Conservation (phyloP, 2,888 invertebrate genomes). For the Resseliella maxima region DNA sequence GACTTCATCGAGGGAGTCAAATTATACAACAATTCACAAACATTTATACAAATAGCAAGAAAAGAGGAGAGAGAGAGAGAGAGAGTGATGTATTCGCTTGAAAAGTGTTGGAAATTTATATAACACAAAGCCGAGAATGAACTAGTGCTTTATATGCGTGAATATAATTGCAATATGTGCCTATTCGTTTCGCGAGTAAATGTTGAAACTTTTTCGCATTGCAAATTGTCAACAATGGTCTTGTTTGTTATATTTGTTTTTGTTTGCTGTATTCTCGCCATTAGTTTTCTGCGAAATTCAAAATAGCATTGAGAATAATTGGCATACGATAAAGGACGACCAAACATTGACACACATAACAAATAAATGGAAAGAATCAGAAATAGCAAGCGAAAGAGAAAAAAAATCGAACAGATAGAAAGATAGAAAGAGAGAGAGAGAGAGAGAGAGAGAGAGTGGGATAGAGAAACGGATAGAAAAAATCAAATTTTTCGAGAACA, state of each 20-base stretch:
- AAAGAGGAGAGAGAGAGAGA: neutral
- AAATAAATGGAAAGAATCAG: neutral
- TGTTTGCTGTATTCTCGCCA: neutral
- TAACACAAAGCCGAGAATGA: neutral
- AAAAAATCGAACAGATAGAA: too few species aligned
- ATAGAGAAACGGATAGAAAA: too few species aligned
- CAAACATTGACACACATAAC: too few species aligned
- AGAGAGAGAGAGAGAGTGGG: too few species aligned
- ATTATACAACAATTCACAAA: neutral
- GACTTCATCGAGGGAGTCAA: neutral
- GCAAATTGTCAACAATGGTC: neutral
- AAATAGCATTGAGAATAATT: too few species aligned
- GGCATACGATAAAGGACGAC: too few species aligned
- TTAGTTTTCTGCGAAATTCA: neutral
- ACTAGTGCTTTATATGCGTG: neutral
- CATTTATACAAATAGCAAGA: neutral
- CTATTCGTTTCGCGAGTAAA: neutral
- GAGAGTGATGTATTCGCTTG: too few species aligned
- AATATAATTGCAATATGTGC: conserved; percentile 13
- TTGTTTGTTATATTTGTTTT: neutral
- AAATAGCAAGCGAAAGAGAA: too few species aligned
- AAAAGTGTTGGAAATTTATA: neutral
- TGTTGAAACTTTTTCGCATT: neutral
- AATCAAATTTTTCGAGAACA: neutral
- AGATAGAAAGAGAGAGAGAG: too few species aligned